Evolutionary conservation across 2,888 invertebrate species (phyloP), one percentile per base, ranked within the genome.

Genomic region (Amphipyra berbera): DNA sequence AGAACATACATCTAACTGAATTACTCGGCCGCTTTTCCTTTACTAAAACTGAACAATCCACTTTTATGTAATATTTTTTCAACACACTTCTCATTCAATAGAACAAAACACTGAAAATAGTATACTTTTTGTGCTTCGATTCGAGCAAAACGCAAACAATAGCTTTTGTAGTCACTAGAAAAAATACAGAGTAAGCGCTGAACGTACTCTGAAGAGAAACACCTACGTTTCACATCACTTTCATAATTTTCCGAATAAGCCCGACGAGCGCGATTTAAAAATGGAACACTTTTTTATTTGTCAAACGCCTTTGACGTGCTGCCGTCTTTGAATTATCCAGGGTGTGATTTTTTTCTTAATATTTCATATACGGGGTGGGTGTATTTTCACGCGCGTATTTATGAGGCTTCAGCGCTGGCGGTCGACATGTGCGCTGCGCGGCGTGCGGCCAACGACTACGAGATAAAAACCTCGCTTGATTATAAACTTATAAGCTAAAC

Each of bases 401-500:
- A 69, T 85, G 73, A 79, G 87, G 87, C 86, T 88, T 88, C 85
- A 85, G 87, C 87, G 85, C 82, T 68, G 70, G 73, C 78, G 82
- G 81, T 68, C 79, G 88, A 93, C 95, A 93, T 94, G 93, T 92
- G 90, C 92, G 82, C 93, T 82, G 88, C 87, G 79, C 91, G 93
- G 86, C 93, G 90, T 88, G 80, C 93, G 90, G 88, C 89, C 88
- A 88, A 84, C 92, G 93, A 95, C 95, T 95, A 94, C 93, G 88
- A 93, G 94, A 95, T 95, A 95, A 94, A 94, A 94, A 94, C 94
- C 89, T 87, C 88, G 91, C 90, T 93, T 94, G 92, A 94, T 94
- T 95, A 94, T 94, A 94, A 95, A 94, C 93, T 94, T 94, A 94
- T 94, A 92, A 94, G 94, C 92, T 94, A 91, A 92, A 93, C 91